phyloP scores from a whole-genome alignment of 2,888 invertebrate genomes.

The Tachina lurida region DNA sequence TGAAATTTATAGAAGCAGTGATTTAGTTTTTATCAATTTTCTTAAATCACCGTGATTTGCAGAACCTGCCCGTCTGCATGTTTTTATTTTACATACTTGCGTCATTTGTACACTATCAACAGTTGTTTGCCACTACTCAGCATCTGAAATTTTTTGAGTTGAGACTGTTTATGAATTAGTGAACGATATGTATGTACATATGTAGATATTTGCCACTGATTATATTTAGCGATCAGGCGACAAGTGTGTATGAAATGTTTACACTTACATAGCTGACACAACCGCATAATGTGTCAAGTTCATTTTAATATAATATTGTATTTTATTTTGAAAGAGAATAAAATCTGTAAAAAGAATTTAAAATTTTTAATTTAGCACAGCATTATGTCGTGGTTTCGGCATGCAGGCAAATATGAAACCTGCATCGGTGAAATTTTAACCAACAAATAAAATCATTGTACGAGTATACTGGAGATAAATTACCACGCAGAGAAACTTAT shows the following conservation, averaged over 20 bases:
- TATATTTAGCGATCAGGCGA: slow-evolving; percentile 1
- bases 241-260: slow-evolving; percentile 29
- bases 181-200: too few relatives aligned
- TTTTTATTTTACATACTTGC: too few relatives aligned
- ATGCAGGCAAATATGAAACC: not conserved
- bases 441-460: slow-evolving; percentile 36
- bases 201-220: slow-evolving; percentile 18
- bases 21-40: too few relatives aligned
- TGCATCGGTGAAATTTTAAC: slow-evolving; percentile 18
- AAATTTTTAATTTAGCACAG: slow-evolving; percentile 26
- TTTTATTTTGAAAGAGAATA: slow-evolving; percentile 10
- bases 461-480: slow-evolving; percentile 9
- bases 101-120: too few relatives aligned
- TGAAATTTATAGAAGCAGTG: too few relatives aligned
- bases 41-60: too few relatives aligned
- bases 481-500: slow-evolving; percentile 10
- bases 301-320: slow-evolving; percentile 64
- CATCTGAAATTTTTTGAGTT: too few relatives aligned
- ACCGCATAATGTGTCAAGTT: slow-evolving; percentile 71
- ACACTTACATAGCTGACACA: slow-evolving; percentile 47
- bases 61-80: too few relatives aligned
- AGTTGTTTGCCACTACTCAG: too few relatives aligned
- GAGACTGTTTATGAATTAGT: too few relatives aligned
- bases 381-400: slow-evolving; percentile 25
- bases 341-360: slow-evolving; percentile 14